These are phyloP conservation scores for Strigamia crassipes DNA, from an alignment of 2,888 invertebrate genomes.

Conservation along the genomic window DNA sequence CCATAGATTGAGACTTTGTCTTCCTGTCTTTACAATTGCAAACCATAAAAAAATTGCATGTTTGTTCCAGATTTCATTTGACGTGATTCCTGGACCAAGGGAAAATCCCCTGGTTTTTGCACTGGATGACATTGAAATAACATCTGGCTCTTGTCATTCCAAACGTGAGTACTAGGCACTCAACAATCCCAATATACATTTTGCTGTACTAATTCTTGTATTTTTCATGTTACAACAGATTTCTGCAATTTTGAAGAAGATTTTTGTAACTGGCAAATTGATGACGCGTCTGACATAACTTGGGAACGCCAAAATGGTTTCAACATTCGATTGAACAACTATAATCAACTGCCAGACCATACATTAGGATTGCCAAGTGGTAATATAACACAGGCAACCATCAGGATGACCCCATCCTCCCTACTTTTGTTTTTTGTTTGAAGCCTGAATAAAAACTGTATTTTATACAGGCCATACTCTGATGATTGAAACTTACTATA, in stretches of 20 bases:
- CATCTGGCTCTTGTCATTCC: neutral
- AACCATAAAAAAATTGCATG: neutral
- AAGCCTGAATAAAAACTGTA: too few relatives aligned
- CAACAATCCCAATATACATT: too few relatives aligned
- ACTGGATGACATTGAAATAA: neutral
- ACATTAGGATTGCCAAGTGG: slow-evolving; percentile 12
- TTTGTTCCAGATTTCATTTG: neutral
- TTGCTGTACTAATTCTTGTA: too few relatives aligned
- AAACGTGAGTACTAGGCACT: neutral
- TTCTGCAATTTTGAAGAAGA: slow-evolving; percentile 2
- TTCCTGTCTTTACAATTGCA: too few relatives aligned
- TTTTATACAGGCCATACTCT: neutral
- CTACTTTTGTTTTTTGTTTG: too few relatives aligned
- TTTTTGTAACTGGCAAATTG: neutral
- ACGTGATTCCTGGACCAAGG: neutral
- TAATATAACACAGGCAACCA: neutral
- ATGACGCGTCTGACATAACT: neutral
- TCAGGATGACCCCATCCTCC: too few relatives aligned
- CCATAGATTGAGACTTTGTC: too few relatives aligned
- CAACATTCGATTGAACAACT: neutral
- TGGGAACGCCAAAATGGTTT: neutral
- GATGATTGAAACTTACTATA: neutral
- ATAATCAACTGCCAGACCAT: neutral
- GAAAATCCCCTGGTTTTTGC: neutral
- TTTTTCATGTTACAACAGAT: neutral